Evolutionary conservation across 2,888 invertebrate genomes (phyloP), one percentile per base, ranked within the genome.

Genomic region (Ptycholaimellus sp.): DNA sequence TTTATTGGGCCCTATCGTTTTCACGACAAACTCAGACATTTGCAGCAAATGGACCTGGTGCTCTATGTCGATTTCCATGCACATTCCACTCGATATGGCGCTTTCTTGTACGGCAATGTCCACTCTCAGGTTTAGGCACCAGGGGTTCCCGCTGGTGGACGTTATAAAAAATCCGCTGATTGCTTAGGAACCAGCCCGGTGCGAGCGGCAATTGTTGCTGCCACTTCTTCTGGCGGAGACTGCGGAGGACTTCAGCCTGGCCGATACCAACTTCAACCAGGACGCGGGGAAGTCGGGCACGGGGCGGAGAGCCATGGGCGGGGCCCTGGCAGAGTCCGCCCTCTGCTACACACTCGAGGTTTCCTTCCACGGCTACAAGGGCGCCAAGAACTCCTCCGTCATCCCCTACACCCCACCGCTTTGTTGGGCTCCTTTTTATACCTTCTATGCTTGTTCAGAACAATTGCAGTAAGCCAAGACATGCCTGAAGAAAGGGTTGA

Each of bases 1-100:
- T n/a, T n/a, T n/a, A n/a, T n/a, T n/a, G n/a, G n/a, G n/a, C n/a
- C n/a, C n/a, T n/a, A 16, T n/a, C 11, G 25, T 40, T 39, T 42
- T 35, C 25, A 32, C n/a, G 28, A 4, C 31, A 9, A 7, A 22
- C 9, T 2, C 18, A 27, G 2, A 16, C 42, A 19, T 57, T 65
- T 60, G 46, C 57, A 68, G 61, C 69, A 69, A 44, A 57, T 64
- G 16, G 79, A 85, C 47, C 61, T 93, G 50, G 87, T 90, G 61
- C 81, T 87, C 58, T 78, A 85, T 42, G 70, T 96, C 38, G 93
- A 96, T 62, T 67, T 96, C 34, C 93, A 96, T 58, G 79, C 82
- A 6, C 83, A 93, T 57, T 72, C 79, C 13, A 83, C 78, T 47
- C 71, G 82, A 41, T 75, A 78, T 55, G 90, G 90, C 7, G 75